Conservation (phyloP, 1,140 invertebrate species). For the Linepithema humile region DNA sequence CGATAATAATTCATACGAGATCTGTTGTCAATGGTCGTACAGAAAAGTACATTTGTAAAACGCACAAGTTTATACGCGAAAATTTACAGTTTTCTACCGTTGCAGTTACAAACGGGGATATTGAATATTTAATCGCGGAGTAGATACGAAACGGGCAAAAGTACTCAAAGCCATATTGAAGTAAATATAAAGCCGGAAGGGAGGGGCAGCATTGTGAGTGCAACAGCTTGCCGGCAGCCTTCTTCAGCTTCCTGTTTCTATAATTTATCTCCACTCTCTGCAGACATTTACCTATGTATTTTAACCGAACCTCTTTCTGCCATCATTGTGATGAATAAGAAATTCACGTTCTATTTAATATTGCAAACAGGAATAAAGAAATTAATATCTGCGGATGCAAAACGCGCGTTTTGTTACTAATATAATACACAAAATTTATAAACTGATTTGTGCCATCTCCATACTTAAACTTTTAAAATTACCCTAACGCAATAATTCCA, state of each 20-base stretch:
- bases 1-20: constrained; percentile 10
- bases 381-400: neutral
- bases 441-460: neutral
- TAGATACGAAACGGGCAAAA: constrained; percentile 4
- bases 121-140: constrained; percentile 34
- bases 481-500: neutral
- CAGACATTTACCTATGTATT: constrained; percentile 39
- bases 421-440: neutral
- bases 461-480: neutral
- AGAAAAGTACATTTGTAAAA: neutral
- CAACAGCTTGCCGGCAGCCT: constrained; percentile 49
- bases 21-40: neutral
- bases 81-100: constrained; percentile 14
- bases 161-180: constrained; percentile 24
- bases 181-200: constrained; percentile 54
- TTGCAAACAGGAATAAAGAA: neutral
- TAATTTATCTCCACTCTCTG: constrained; percentile 51
- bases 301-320: neutral
- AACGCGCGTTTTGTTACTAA: neutral
- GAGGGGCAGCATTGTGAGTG: constrained; percentile 36
- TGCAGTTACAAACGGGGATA: constrained; percentile 14
- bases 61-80: neutral
- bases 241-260: constrained; percentile 56
- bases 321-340: neutral
- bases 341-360: neutral